Evolutionary conservation across 2,888 invertebrate species (phyloP), one percentile per base, ranked within the genome.

Genomic region (Polydrusus cervinus): DNA sequence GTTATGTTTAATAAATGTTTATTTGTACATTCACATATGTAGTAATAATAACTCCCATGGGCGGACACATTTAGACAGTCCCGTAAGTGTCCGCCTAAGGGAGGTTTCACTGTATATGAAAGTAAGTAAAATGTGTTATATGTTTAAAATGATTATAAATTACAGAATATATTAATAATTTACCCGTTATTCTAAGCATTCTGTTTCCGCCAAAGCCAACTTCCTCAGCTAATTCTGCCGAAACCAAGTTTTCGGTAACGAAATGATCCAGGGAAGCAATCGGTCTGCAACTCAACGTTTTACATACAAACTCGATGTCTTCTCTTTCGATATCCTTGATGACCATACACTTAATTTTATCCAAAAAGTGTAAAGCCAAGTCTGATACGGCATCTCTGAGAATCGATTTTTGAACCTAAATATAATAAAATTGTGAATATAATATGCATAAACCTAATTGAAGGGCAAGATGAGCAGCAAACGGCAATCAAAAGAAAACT

Each of bases 241-340:
- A 91, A 9, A 96, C 96, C 34, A 99, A 90, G 87, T 95, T 94
- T 84, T 99, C 99, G 14, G 98, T 90, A 0, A 93, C 91, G 87
- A 99, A 99, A 86, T 99, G 99, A 88, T 99, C 99, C 77, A 99
- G 89, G n/a, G 98, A 98, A 6, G 99, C 99, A 81, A 99, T 97
- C 0, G 99, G 99, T 64, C 97, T 91, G 86, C 98, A 98, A 25
- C 94, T 94, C 30, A 98, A 88, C 7, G 96, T 96, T 90, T 97
- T 98, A 88, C 97, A 98, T 18, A 99, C 93, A 87, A 98, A 99
- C 84, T 99, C 97, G 80, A 99, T 95, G 83, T 99, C 99, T 86
- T 99, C 99, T 67, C 99, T 92, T 87, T 99, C 99, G 71, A 99
- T 92, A 85, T 99, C 99, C 87, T 97, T 98, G 66, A 99, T 93